Evolutionary conservation across 1,140 invertebrate genomes (phyloP).

Genomic region (Chionoecetes opilio): DNA sequence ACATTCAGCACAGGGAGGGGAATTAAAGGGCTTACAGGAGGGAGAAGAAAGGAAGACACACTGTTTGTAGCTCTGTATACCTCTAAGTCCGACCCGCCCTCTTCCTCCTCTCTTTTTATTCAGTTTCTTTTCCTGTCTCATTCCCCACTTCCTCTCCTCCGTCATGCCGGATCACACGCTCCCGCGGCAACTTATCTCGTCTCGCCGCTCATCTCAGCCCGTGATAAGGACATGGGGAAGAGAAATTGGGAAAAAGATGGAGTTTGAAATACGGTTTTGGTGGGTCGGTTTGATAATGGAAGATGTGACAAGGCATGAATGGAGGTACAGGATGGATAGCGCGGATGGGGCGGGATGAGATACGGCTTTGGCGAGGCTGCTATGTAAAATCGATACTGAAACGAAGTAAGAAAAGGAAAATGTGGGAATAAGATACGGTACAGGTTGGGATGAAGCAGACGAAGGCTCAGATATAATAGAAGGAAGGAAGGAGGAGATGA

Average conservation of each 20-base stretch:
- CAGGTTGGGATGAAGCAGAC: not conserved
- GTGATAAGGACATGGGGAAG: not conserved
- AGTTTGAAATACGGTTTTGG: not conserved
- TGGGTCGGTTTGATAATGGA: not conserved
- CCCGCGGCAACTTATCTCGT: not conserved
- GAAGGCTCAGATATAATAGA: not conserved
- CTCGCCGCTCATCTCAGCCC: not conserved
- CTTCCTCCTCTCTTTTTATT: not conserved
- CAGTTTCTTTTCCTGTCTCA: not conserved
- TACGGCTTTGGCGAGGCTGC: not conserved
- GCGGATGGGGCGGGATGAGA: not conserved
- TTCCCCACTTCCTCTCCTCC: not conserved
- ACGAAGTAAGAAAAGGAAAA: not conserved
- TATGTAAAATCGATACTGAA: not conserved
- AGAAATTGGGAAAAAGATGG: constrained; percentile 8
- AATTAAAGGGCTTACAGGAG: not conserved
- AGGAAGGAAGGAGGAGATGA: not conserved
- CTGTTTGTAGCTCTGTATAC: not conserved
- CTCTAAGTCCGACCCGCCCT: not conserved
- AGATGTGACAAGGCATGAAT: not conserved
- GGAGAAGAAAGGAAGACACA: not conserved
- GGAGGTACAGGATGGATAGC: not conserved
- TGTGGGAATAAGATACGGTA: not conserved
- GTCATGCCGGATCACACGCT: not conserved
- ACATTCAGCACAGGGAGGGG: not conserved